Base-by-base conservation (phyloP, 2,113 vertebrate genomes). In the Leptobrachium ailaonicum region DNA sequence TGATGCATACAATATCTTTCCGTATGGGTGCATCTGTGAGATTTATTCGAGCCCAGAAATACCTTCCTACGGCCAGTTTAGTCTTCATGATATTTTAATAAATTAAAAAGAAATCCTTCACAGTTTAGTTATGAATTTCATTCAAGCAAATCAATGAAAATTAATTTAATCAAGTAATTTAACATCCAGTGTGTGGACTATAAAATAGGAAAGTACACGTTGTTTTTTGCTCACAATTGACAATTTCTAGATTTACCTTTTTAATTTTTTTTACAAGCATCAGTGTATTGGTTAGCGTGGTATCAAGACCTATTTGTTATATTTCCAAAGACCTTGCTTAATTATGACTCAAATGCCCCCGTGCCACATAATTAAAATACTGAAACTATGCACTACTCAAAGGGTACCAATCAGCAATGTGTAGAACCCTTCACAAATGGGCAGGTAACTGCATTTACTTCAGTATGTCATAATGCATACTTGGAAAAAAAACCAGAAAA, bases 321-420 rank as follows among this genome's bases (percentile, higher is more conserved):
- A 84, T 64, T 82, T 78, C 77, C 78, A 77, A 4, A 58, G 81
- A 73, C 10, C 83, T 50, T 81, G 73, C 82, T 90, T 87, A 85
- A 86, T 85, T 83, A 44, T 85, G 75, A 71, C 41, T 82, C 74
- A 88, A 88, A 32, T 32, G 20, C 20, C 20, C 20, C 20, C 20
- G 20, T 32, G 20, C 20, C 20, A 32, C 20, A 32, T 32, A 32
- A 32, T 32, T 32, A 32, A 32, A 32, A 32, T 32, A 32, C 20
- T 32, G 20, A 63, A 92, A 82, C 79, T 86, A 87, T 66, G 86
- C 82, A 86, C 79, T 66, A 71, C 84, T 87, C 73, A 50, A 85
- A 83, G 53, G 74, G 88, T 82, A 88, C 71, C 77, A 83, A 83
- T 73, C 85, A 85, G 44, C 86, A 86, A 90, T 70, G 86, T 85